phyloP scores from a whole-genome alignment of 2,888 invertebrate genomes.

The Melolontha melolontha region DNA sequence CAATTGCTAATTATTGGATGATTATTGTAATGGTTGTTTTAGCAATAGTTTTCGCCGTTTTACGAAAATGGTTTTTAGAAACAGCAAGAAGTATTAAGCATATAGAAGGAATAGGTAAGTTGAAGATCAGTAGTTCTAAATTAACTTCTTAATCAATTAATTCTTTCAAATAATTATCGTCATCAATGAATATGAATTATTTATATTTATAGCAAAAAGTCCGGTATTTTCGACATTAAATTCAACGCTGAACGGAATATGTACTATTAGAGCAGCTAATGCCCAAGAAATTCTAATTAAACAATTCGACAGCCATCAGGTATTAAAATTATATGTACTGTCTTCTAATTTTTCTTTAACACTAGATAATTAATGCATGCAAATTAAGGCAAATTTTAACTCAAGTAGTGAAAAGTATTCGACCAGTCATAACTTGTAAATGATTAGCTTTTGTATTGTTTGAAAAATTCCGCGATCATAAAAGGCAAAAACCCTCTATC shows the following conservation, averaged over 20 bases:
- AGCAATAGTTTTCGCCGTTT: slow-evolving; percentile 71
- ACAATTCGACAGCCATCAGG: slow-evolving; percentile 78
- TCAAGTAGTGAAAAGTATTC: too few relatives aligned
- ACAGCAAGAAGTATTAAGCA: slow-evolving; percentile 80
- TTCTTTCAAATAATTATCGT: too few relatives aligned
- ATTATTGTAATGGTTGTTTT: slow-evolving; percentile 72
- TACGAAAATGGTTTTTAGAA: slow-evolving; percentile 73
- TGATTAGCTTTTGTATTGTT: too few relatives aligned
- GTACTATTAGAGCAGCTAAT: slow-evolving; percentile 85
- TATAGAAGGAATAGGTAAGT: slow-evolving; percentile 68
- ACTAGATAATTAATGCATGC: too few relatives aligned
- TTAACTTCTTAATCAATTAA: not conserved
- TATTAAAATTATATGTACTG: slow-evolving; percentile 39
- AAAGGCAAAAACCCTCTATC: too few relatives aligned
- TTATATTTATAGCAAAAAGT: slow-evolving; percentile 73
- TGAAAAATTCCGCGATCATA: too few relatives aligned
- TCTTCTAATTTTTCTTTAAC: too few relatives aligned
- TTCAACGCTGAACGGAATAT: slow-evolving; percentile 83
- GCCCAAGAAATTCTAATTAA: slow-evolving; percentile 76
- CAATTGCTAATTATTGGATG: slow-evolving; percentile 75
- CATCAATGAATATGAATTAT: slow-evolving; percentile 17
- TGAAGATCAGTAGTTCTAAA: not conserved
- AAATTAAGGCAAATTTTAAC: too few relatives aligned
- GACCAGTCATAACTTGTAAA: too few relatives aligned
- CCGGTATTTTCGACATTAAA: slow-evolving; percentile 91